These are phyloP conservation scores for Nomada hirtipes DNA, from an alignment of 2,888 invertebrate genomes.

Conservation along the genomic window DNA sequence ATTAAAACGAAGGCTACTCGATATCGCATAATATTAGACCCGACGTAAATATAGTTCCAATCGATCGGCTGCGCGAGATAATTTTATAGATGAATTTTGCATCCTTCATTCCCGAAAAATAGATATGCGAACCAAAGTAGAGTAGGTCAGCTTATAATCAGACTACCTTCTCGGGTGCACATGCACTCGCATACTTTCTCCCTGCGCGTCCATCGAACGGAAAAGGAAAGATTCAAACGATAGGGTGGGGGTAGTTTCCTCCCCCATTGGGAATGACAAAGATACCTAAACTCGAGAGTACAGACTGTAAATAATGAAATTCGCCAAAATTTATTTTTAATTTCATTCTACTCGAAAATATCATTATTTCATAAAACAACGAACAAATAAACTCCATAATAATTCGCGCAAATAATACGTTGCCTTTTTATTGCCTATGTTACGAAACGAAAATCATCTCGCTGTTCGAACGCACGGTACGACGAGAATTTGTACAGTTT, in stretches of 20 bases:
- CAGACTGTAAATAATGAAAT: no score
- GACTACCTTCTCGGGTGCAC: constrained; percentile 52
- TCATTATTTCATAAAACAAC: no score
- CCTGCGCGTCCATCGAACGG: constrained; percentile 20
- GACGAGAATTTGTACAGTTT: no score
- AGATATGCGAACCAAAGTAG: constrained; percentile 63
- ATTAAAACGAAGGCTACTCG: constrained; percentile 41
- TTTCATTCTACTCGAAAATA: no score
- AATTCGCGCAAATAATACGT: no score
- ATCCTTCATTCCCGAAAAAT: constrained; percentile 43
- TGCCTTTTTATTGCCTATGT: no score
- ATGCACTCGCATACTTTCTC: constrained; percentile 47
- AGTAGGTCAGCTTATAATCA: constrained; percentile 70
- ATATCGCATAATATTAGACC: constrained; percentile 35
- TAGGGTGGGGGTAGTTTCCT: background rate
- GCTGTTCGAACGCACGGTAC: no score
- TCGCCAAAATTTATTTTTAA: no score
- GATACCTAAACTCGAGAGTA: background rate
- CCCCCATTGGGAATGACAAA: no score
- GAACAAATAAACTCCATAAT: no score
- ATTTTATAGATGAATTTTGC: constrained; percentile 42
- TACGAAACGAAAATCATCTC: no score
- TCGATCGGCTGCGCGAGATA: constrained; percentile 33
- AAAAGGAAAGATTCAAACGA: constrained; percentile 11
- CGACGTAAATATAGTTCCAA: constrained; percentile 35